Evolutionary conservation across 1,140 invertebrate genomes (phyloP).

Genomic region (Scaptodrosophila lebanonensis): DNA sequence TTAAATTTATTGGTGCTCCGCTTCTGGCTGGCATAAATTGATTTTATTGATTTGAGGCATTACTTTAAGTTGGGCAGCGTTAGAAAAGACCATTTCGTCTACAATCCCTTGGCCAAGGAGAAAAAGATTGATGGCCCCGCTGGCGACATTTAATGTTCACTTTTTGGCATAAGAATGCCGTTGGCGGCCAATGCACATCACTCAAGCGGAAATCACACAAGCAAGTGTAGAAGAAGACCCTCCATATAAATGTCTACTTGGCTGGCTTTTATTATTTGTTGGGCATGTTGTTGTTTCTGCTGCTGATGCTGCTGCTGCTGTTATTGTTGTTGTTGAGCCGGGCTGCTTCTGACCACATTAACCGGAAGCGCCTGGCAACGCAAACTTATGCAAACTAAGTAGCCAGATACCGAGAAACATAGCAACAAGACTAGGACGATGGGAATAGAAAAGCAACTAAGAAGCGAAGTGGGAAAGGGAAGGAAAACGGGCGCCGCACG

Average conservation of each 20-base stretch:
- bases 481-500: slow-evolving; percentile 24
- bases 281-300: slow-evolving; percentile 12
- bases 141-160: slow-evolving; percentile 36
- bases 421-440: slow-evolving; percentile 57
- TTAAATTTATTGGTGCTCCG: slow-evolving; percentile 62
- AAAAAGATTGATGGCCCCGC: slow-evolving; percentile 52
- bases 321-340: no score
- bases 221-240: slow-evolving; percentile 30
- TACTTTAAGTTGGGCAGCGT: slow-evolving; percentile 17
- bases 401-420: slow-evolving; percentile 20
- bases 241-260: slow-evolving; percentile 62
- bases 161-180: slow-evolving; percentile 14
- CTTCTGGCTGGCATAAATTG: slow-evolving; percentile 27
- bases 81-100: slow-evolving; percentile 10
- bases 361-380: slow-evolving; percentile 57
- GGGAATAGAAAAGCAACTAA: slow-evolving; percentile 47
- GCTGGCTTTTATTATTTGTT: slow-evolving; percentile 39
- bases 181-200: slow-evolving; percentile 40
- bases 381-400: slow-evolving; percentile 71
- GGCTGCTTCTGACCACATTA: slow-evolving; percentile 71
- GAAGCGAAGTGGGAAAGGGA: no score
- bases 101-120: not conserved
- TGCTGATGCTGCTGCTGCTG: no score
- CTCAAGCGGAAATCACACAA: slow-evolving; percentile 70
- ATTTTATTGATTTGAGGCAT: slow-evolving; percentile 37